A percentile compares a stretch with the other conserved stretches of the same genome.
These are phyloP conservation scores for Thalassoma bifasciatum DNA, from an alignment of 2,113 vertebrate genomes.

Conservation along the genomic window DNA sequence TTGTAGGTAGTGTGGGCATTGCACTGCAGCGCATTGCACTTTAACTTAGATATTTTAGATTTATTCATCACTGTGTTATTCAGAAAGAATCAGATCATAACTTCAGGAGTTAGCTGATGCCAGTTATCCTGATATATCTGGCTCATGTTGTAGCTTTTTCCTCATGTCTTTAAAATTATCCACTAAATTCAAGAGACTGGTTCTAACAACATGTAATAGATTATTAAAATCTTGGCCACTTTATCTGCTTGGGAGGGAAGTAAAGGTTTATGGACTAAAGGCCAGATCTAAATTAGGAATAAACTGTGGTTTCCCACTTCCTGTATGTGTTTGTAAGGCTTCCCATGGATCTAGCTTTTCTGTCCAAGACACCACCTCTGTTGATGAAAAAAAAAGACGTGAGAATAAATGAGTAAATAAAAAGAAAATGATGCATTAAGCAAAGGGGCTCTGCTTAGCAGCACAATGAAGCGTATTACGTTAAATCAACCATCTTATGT, in stretches of 20 bases:
- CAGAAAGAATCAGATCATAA: neutral
- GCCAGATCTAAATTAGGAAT: neutral
- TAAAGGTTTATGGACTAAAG: neutral
- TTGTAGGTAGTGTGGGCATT: conserved; percentile 36
- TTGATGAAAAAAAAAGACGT: neutral
- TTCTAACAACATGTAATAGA: neutral
- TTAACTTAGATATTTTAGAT: neutral
- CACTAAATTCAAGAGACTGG: neutral
- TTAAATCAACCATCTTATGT: too few species aligned
- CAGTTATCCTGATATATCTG: neutral
- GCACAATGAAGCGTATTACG: too few species aligned
- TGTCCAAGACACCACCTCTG: neutral
- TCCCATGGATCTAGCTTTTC: conserved; percentile 5
- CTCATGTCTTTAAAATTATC: neutral
- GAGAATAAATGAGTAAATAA: neutral
- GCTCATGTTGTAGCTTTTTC: neutral
- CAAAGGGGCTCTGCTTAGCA: neutral
- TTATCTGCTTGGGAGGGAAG: neutral
- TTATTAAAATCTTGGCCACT: neutral
- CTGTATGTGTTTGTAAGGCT: neutral
- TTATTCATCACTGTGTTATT: neutral
- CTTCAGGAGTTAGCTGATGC: neutral
- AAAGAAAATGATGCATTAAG: too few species aligned
- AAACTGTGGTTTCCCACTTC: conserved; percentile 18
- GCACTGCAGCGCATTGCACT: conserved; percentile 16